Percentiles rank a stretch among this genome's conserved stretches.
Conservation (phyloP, 1,140 invertebrate species). For the Periplaneta americana region DNA sequence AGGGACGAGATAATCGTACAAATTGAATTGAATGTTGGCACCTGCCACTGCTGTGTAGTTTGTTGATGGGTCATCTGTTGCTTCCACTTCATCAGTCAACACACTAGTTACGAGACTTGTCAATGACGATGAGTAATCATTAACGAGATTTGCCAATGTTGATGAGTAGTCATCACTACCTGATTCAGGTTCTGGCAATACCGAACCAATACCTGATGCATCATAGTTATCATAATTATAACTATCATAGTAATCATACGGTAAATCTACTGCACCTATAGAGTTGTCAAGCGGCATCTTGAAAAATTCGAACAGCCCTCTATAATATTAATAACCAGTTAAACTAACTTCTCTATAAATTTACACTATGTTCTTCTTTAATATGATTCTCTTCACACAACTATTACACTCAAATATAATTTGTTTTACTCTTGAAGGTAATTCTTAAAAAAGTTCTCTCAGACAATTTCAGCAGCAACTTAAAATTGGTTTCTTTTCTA, state of each 20-base stretch:
- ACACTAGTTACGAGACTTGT: too few species aligned
- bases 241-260: neutral
- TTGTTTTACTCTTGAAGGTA: too few species aligned
- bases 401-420: too few species aligned
- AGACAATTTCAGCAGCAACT: too few species aligned
- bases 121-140: neutral
- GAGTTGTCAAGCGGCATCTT: too few species aligned
- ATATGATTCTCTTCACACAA: too few species aligned
- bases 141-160: neutral
- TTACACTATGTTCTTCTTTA: too few species aligned
- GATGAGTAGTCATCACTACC: neutral
- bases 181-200: neutral
- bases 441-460: too few species aligned
- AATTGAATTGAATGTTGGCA: neutral
- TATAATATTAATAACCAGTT: too few species aligned
- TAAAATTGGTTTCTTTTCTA: too few species aligned
- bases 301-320: too few species aligned
- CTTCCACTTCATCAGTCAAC: neutral
- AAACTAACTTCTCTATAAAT: too few species aligned
- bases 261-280: neutral
- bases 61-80: neutral
- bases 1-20: constrained; percentile 3
- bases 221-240: neutral
- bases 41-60: neutral
- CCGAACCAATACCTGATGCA: neutral